A percentile compares a stretch with the other conserved stretches of the same genome.
Conservation (phyloP, 2,888 invertebrate genomes). For the Brassicogethes aeneus region DNA sequence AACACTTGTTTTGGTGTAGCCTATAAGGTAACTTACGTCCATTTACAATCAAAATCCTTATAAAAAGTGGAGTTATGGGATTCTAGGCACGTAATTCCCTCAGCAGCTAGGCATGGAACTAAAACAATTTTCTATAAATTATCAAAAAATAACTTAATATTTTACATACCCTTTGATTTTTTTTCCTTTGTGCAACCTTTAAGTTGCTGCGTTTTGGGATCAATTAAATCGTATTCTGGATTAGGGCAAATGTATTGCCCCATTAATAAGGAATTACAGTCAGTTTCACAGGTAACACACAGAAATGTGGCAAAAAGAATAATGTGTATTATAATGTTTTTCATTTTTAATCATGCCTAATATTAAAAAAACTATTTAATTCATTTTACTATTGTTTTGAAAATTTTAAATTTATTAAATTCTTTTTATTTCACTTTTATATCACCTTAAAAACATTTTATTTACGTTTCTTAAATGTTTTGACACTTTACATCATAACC, state of each 20-base stretch:
- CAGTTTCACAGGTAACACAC: slow-evolving; percentile 22
- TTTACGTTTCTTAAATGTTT: no score
- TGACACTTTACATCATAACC: no score
- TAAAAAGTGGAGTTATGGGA: slow-evolving; percentile 73
- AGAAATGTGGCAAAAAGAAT: not conserved
- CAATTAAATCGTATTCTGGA: slow-evolving; percentile 67
- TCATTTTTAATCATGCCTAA: not conserved
- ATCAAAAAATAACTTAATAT: not conserved
- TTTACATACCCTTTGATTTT: slow-evolving; percentile 60
- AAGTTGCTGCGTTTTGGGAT: slow-evolving; percentile 82
- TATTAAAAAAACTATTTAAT: no score
- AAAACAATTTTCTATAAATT: slow-evolving; percentile 24
- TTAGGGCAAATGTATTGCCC: slow-evolving; percentile 80
- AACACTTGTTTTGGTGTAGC: no score
- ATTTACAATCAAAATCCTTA: slow-evolving; percentile 79
- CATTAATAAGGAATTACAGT: slow-evolving; percentile 64
- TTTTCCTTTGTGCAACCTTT: slow-evolving; percentile 70
- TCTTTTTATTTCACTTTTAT: no score
- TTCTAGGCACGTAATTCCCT: slow-evolving; percentile 72
- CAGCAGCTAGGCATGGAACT: slow-evolving; percentile 78
- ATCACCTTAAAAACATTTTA: no score
- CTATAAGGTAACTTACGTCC: slow-evolving; percentile 95
- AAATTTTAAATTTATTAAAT: no score
- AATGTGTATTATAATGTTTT: not conserved
- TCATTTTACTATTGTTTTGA: no score